These are phyloP conservation scores for Chaetura pelagica DNA, from an alignment of 2,113 vertebrate genomes.

Conservation along the genomic window DNA sequence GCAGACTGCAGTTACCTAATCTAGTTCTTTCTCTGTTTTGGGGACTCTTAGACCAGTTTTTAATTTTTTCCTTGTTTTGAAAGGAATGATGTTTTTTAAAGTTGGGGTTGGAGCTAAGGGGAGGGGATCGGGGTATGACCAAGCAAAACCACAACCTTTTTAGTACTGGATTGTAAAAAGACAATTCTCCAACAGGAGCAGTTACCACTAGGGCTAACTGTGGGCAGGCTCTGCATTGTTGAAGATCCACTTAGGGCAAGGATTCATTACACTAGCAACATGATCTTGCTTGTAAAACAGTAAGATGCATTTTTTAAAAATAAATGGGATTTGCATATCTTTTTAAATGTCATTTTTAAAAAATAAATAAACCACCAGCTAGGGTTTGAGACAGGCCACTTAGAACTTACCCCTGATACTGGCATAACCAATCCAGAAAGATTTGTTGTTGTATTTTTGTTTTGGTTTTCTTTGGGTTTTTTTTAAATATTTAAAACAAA, in stretches of 20 bases:
- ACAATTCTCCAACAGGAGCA: background rate
- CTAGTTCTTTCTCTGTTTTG: background rate
- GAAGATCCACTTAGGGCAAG: background rate
- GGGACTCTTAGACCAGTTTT: slow-evolving; percentile 16
- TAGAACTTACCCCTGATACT: slow-evolving; percentile 11
- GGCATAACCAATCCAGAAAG: slow-evolving; percentile 54
- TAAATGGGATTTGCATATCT: slow-evolving; percentile 48
- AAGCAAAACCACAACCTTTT: background rate
- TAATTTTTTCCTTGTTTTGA: slow-evolving; percentile 9
- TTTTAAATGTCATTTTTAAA: slow-evolving; percentile 43
- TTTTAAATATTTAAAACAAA: slow-evolving; percentile 87
- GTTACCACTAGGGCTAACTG: slow-evolving; percentile 1
- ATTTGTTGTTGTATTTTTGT: slow-evolving; percentile 47
- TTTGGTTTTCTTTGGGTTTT: background rate
- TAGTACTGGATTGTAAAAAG: background rate
- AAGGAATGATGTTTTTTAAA: slow-evolving; percentile 6
- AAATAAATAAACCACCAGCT: background rate
- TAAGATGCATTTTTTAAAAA: slow-evolving; percentile 31
- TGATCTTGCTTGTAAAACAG: slow-evolving; percentile 22
- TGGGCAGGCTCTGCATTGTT: slow-evolving; percentile 11
- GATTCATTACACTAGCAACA: background rate
- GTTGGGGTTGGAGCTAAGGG: slow-evolving; percentile 19
- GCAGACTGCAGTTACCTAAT: background rate
- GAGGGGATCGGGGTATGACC: background rate
- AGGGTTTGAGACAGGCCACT: background rate